These are phyloP conservation scores for Tychaedon coryphoeus DNA, from an alignment of 2,113 vertebrate genomes.

Conservation along the genomic window DNA sequence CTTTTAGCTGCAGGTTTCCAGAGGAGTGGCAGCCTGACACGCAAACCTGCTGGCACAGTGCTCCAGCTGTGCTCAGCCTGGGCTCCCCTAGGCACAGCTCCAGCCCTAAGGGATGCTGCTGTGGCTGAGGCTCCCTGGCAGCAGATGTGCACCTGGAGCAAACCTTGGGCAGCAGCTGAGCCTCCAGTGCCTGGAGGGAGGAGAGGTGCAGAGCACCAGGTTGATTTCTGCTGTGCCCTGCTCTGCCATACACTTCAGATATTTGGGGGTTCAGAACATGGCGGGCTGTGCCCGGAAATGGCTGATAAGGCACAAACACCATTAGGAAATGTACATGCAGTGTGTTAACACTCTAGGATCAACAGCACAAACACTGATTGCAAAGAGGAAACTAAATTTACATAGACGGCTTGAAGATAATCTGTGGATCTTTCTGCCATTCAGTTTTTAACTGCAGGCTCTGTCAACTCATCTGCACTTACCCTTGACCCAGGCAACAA, in stretches of 20 bases:
- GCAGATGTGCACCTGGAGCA: fast-evolving
- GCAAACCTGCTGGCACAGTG: neutral
- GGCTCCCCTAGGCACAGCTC: neutral
- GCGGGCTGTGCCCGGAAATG: fast-evolving
- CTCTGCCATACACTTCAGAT: neutral
- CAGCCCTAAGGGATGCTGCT: fast-evolving
- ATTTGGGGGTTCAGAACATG: neutral
- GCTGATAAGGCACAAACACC: neutral
- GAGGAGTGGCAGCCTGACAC: neutral
- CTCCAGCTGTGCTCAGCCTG: fast-evolving
- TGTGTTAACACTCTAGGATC: neutral
- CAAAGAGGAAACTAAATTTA: neutral
- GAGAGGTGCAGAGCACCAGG: neutral
- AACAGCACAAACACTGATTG: neutral
- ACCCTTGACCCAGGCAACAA: neutral
- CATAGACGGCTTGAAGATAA: neutral
- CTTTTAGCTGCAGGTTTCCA: neutral
- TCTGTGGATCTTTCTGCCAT: neutral
- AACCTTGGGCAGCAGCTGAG: neutral
- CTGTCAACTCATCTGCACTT: neutral
- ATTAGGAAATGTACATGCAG: neutral
- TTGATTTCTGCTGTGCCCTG: fast-evolving
- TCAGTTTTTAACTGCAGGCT: neutral
- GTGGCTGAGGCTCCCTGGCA: neutral
- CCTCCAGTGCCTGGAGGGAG: neutral